Base-by-base conservation (phyloP, 2,888 invertebrate species). In the Colletes collaris region DNA sequence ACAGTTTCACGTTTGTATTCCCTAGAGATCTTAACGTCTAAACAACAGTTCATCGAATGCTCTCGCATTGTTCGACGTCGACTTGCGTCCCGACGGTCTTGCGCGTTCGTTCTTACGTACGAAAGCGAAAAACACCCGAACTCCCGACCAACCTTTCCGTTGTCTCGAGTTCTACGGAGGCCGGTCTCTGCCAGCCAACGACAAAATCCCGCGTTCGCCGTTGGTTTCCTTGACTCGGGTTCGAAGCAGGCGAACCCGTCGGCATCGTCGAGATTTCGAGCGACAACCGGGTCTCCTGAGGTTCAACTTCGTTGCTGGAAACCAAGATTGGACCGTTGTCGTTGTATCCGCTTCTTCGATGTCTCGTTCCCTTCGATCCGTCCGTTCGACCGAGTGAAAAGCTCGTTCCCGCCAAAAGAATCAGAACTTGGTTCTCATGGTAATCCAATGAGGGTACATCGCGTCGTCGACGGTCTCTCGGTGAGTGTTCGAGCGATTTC, bases 271-370 rank as follows among this genome's bases (percentile, higher is more conserved):
- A 19, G 40, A 40, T 27, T 40, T 16, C 16, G 49, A 27, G 40
- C 7, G 7, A 40, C 40, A 7, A 40, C 40, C 40, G 40, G 4
- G 40, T 40, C 40, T 40, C 49, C 16, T 3, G 53, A 55, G 27
- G 49, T 27, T 76, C 58, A 40, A 19, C 65, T 56, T 62, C 35
- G 68, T 59, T 60, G 75, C 7, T 37, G 67, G 53, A 58, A 59
- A 73, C 46, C 49, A 63, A 56, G 10, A 16, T 56, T 10, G 44
- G 44, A 46, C 44, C 44, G 44, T 46, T 53, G 40, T 81, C 84
- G 84, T 84, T 69, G 76, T 76, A 73, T 55, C 49, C 53, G 49
- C 40, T 65, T 53, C 63, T 76, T 84, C 72, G 84, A 79, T 79
- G 78, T 71, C 49, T 62, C 55, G 13, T 5, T 2, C 27, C 13